A percentile compares a stretch with the other conserved stretches of the same genome.
These are phyloP conservation scores for Rhodinocichla rosea DNA, from an alignment of 2,113 vertebrate genomes.

Conservation along the genomic window DNA sequence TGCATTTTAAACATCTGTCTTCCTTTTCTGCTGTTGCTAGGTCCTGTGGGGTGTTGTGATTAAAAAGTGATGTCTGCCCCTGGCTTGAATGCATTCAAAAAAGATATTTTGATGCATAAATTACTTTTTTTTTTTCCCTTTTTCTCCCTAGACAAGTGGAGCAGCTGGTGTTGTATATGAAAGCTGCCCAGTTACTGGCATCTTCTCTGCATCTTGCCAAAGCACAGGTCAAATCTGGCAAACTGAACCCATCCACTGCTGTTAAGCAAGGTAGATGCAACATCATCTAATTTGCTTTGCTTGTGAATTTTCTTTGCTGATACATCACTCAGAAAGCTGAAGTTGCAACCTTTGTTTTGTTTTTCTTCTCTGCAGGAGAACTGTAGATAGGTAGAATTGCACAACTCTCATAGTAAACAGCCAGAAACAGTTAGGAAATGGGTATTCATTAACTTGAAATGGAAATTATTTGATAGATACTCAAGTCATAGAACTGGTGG, in stretches of 20 bases:
- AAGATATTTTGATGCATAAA: not conserved
- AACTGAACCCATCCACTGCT: constrained; percentile 91
- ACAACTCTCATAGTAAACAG: not conserved
- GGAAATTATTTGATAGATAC: not conserved
- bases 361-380: not conserved
- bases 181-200: constrained; percentile 90
- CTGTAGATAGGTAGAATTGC: not conserved
- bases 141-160: constrained; percentile 84
- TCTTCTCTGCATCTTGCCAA: constrained; percentile 95
- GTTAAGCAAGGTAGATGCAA: constrained; percentile 88
- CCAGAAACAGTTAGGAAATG: not conserved
- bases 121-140: not conserved
- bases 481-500: not conserved
- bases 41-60: not conserved
- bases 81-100: not conserved
- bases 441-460: not conserved
- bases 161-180: constrained; percentile 96
- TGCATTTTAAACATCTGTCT: constrained; percentile 45
- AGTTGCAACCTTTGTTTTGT: not conserved
- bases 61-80: not conserved
- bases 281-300: not conserved
- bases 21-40: not conserved
- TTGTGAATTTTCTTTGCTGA: not conserved
- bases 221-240: constrained; percentile 92
- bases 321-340: not conserved